Evolutionary conservation across 92 coral and sea anemone genomes (phyloP).

Genomic region (Epizoanthus rinbou): DNA sequence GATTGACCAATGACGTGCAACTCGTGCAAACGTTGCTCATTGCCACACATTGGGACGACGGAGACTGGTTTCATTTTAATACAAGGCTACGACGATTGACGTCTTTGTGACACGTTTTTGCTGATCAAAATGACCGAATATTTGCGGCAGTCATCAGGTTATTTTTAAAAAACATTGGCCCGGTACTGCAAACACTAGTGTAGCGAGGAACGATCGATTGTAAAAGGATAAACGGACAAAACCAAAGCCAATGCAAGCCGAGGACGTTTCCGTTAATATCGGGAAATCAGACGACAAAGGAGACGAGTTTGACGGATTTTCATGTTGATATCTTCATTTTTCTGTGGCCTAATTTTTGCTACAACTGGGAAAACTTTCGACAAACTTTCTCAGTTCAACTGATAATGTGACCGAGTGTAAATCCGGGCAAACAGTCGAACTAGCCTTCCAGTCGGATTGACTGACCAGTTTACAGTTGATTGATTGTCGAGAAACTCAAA

Average conservation of each 20-base stretch:
- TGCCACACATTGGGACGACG: constrained; percentile 1
- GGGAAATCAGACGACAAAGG: constrained; percentile 14
- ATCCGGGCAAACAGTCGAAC: constrained; percentile 32
- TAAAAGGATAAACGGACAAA: background rate
- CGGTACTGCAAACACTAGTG: constrained; percentile 31
- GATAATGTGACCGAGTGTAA: constrained; percentile 25
- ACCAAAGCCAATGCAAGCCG: constrained; percentile 16
- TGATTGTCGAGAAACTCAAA: constrained; percentile 3
- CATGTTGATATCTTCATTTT: constrained; percentile 1
- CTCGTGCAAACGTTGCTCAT: constrained; percentile 1
- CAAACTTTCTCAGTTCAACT: constrained; percentile 22
- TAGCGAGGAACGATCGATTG: constrained; percentile 13
- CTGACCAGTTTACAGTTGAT: constrained; percentile 28
- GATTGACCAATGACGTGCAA: background rate
- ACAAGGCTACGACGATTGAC: constrained; percentile 21
- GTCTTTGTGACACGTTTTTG: constrained; percentile 8
- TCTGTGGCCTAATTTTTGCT: constrained; percentile 17
- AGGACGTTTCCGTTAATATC: background rate
- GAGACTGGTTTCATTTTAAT: constrained; percentile 7
- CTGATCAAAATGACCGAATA: constrained; percentile 9
- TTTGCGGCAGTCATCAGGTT: background rate
- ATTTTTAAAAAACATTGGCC: background rate
- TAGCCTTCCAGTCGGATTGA: constrained; percentile 25
- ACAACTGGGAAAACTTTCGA: constrained; percentile 17
- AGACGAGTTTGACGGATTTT: constrained; percentile 9